Evolutionary conservation across 2,797 vertebrate genomes (phyloP).

Genomic region (Typhlichthys eigenmanni): DNA sequence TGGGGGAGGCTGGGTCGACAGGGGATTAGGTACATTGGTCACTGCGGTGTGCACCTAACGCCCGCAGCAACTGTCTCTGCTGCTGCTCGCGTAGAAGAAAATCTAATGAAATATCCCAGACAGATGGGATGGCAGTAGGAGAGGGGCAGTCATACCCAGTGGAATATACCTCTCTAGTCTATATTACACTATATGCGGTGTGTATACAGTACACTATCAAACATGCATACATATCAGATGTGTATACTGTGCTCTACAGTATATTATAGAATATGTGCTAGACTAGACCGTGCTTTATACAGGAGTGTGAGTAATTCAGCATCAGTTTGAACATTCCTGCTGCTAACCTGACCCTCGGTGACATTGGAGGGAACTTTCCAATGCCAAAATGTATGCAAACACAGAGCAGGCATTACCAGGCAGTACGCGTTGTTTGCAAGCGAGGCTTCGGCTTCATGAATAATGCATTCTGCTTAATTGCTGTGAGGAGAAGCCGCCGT

Average conservation of each 20-base stretch:
- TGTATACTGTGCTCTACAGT: not conserved
- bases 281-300: constrained; percentile 15
- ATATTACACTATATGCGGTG: no score
- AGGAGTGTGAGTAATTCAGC: constrained; percentile 5
- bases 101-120: constrained; percentile 11
- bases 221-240: no score
- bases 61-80: constrained; percentile 30
- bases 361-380: constrained; percentile 60
- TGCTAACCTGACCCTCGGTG: constrained; percentile 43
- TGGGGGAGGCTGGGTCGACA: constrained; percentile 26
- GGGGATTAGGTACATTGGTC: constrained; percentile 34
- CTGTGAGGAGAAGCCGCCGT: constrained; percentile 59
- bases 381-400: constrained; percentile 70
- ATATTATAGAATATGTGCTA: constrained; percentile 9
- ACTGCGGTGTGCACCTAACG: constrained; percentile 28
- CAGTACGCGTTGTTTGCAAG: constrained; percentile 62
- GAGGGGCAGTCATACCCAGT: constrained; percentile 4
- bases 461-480: constrained; percentile 77
- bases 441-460: constrained; percentile 66
- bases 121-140: constrained; percentile 7
- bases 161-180: no score
- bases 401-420: constrained; percentile 59
- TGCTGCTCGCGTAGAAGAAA: constrained; percentile 28
- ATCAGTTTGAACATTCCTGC: constrained; percentile 24
- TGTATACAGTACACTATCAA: no score